Base-by-base conservation (phyloP, 92 coral and sea anemone species). In the Desmophyllum pertusum region DNA sequence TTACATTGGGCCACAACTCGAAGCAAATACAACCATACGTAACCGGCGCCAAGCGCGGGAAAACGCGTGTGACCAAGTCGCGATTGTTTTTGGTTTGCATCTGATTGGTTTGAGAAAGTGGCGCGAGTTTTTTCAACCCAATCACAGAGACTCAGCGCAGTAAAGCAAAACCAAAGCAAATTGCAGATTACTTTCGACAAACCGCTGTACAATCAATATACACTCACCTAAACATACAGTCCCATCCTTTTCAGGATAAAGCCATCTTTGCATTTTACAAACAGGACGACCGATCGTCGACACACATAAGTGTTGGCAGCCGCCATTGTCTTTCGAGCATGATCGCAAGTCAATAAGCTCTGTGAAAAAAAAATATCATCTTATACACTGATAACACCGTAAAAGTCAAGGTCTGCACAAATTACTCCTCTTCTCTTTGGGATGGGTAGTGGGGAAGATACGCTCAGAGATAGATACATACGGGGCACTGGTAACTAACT, bases 211-310 rank as follows among this genome's bases (percentile, higher is more conserved):
- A 43, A 72, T 17, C n/a, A 40, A 23, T 29, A 33, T 4, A 38
- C 45, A 76, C 80, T 51, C 80, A 76, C 80, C 80, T 51, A 76
- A 51, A 76, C 80, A 76, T 36, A 76, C 64, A 1, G 27, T 2
- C 33, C 80, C 80, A 51, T 76, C 33, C 4, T 76, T 76, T 51
- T 51, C 46, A 21, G 80, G 80, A 76, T 52, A 14, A 48, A 76
- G 21, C 80, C 80, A 76, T 76, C 80, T 76, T 76, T 76, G 38
- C 80, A 76, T 55, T 36, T n/a, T 76, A 57, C 80, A 76, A 37
- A n/a, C 13, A 3, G 43, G 42, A 19, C 68, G 41, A 76, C n/a
- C 61, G 35, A 7, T 8, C 35, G 67, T 19, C 43, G 67, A 76
- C 9, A 51, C 7, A 57, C 80, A 76, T 4, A 52, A 33, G 45